These are phyloP conservation scores for Nemotelus nigrinus DNA, from an alignment of 2,888 invertebrate species.

Conservation along the genomic window DNA sequence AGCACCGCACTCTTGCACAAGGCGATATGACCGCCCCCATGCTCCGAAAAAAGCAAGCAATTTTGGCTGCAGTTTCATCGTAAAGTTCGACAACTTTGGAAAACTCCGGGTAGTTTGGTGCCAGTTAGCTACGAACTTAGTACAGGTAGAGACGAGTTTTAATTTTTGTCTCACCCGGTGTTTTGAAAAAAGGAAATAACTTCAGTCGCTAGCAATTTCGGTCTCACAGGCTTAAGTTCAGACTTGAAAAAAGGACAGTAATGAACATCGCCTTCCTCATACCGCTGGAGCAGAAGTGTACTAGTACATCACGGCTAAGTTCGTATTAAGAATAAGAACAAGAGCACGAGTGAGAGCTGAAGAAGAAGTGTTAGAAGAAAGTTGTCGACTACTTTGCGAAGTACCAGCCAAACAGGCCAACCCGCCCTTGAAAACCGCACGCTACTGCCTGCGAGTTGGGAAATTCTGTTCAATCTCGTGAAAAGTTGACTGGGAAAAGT, in stretches of 20 bases:
- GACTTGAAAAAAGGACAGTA: constrained; percentile 28
- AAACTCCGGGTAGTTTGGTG: constrained; percentile 64
- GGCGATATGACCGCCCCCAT: constrained; percentile 55
- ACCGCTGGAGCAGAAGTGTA: constrained; percentile 30
- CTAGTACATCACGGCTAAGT: constrained; percentile 49
- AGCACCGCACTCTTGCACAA: constrained; percentile 25
- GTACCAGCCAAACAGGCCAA: constrained; percentile 32
- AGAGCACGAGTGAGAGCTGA: constrained; percentile 45
- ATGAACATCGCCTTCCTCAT: constrained; percentile 23
- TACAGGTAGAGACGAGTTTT: constrained; percentile 67
- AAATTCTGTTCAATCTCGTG: constrained; percentile 26
- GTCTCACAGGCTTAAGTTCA: constrained; percentile 23
- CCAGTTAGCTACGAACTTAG: constrained; percentile 67
- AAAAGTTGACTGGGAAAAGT: constrained; percentile 49
- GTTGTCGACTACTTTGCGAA: constrained; percentile 42
- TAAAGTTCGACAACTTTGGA: constrained; percentile 66
- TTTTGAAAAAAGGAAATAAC: constrained; percentile 43
- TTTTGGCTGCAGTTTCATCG: constrained; percentile 62
- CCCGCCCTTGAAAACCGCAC: constrained; percentile 36
- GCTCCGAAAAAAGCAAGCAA: constrained; percentile 53
- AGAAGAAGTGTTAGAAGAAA: constrained; percentile 48
- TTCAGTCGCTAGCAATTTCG: constrained; percentile 30
- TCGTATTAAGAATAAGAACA: constrained; percentile 49
- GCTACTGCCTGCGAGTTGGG: constrained; percentile 32
- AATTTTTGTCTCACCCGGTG: constrained; percentile 61